Evolutionary conservation across 2,888 invertebrate species (phyloP).

Genomic region (Entomobrya multifasciata): DNA sequence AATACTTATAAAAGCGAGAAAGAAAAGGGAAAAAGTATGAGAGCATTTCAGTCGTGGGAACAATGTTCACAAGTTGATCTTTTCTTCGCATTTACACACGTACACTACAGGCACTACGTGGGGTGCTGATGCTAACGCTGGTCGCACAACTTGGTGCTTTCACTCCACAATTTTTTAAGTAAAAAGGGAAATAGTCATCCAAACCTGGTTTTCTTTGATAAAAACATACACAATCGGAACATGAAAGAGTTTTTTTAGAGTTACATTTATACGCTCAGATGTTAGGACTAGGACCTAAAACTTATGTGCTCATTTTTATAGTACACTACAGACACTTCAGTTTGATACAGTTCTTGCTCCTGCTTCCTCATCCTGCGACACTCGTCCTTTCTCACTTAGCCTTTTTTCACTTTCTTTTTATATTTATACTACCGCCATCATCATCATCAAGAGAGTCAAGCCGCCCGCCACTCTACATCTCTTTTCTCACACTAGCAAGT

Average conservation of each 20-base stretch:
- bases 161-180: constrained; percentile 10
- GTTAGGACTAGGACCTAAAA: background rate
- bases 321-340: constrained; percentile 6
- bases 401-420: constrained; percentile 24
- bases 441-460: background rate
- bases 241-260: no score
- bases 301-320: background rate
- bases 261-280: no score
- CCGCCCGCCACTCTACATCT: constrained; percentile 1
- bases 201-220: background rate
- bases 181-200: constrained; percentile 36
- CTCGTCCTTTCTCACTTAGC: constrained; percentile 35
- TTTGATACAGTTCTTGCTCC: constrained; percentile 47
- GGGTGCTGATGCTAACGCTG: constrained; percentile 12
- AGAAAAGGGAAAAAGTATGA: background rate
- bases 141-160: constrained; percentile 32
- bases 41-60: constrained; percentile 57
- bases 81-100: constrained; percentile 46
- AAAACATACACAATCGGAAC: background rate
- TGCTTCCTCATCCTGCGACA: constrained; percentile 29
- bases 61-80: constrained; percentile 65
- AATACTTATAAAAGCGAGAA: background rate
- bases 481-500: constrained; percentile 2
- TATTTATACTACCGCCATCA: background rate
- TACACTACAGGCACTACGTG: constrained; percentile 23